Base-by-base conservation (phyloP, 1,140 invertebrate species). In the Riptortus pedestris region DNA sequence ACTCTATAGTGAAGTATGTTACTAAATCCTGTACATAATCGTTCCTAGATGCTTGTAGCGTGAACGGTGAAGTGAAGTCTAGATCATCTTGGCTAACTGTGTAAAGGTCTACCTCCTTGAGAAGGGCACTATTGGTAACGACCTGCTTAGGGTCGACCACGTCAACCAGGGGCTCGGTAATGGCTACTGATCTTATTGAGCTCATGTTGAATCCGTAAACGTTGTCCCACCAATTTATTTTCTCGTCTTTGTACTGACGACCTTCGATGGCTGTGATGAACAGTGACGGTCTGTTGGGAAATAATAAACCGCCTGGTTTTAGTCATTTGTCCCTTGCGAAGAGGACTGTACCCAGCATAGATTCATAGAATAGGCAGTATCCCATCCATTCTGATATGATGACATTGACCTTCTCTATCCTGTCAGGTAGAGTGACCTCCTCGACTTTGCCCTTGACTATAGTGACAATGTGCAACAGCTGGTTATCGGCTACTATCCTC, bases 351-450 rank as follows among this genome's bases (percentile, higher is more conserved):
- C 96, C 92, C 69, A 97, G 77, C 95, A 97, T 98, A 20, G 91
- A 95, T 75, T 97, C 94, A 71, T 98, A 97, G 71, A 97, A 96
- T 0, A 97, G 78, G 73, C 93, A 97, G 73, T 97, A 96, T 52
- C 97, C 97, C 97, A 99, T 99, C 97, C 97, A 99, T 77, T 99
- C 97, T 0, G 93, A 97, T 70, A 99, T 98, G 67, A 99, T 99
- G 29, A 99, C 98, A 73, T 99, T 97, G 22, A 98, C 96, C 70
- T 88, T 83, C 18, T 90, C 84, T 65, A 90, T 83, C 12, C 83
- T 83, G 69, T 83, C 78, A 0, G 88, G 87, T 38, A 91, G 71
- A 55, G 79, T 80, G 28, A 91, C 83, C 74, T 91, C 88, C 72
- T 91, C 88, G 0, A 91, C 88, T 67, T 73, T 73, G 59, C 94